Evolutionary conservation across 2,888 invertebrate species (phyloP), one percentile per base, ranked within the genome.

Genomic region (Pseudococcus longispinus): DNA sequence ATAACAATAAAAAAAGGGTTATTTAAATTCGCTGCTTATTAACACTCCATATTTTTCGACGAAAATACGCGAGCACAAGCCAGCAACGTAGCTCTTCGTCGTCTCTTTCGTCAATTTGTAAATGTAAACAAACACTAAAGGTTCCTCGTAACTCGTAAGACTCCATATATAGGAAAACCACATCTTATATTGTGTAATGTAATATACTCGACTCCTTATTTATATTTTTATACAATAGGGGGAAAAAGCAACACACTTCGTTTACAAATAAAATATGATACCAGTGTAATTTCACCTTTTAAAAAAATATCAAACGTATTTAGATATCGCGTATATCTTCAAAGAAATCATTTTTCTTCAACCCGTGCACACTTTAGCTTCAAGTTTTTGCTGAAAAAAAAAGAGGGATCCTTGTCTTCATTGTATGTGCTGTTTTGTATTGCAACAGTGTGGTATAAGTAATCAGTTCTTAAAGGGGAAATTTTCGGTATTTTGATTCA

Each of bases 21-120:
- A 74, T 74, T 74, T 74, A 74, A 74, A 74, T 74, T 74, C 74
- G 74, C 74, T 74, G 74, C 74, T 74, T 74, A 74, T 74, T 74
- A 74, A 74, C 74, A 74, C 74, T 74, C 74, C 74, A 74, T 74
- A 74, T 74, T 74, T 70, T 37, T 26, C 37, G n/a, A 74, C 70
- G 26, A 74, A 74, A 74, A 6, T 74, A 74, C 74, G 6, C 11
- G 15, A 15, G 44, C 44, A 15, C 13, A 3, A 15, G 51, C n/a
- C 18, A 18, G 51, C 6, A 6, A 37, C 37, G 37, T 6, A 6
- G 37, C 37, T 37, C 8, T 37, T 4, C 5, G 37, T 37, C 8
- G 37, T 37, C 8, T n/a, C 37, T 37, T 9, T 37, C 70, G 74
- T 74, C 74, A 37, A 74, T 74, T 74, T 18, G 74, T 74, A 37